phyloP scores from a whole-genome alignment of 2,888 invertebrate species.

The Dioctria rufipes region DNA sequence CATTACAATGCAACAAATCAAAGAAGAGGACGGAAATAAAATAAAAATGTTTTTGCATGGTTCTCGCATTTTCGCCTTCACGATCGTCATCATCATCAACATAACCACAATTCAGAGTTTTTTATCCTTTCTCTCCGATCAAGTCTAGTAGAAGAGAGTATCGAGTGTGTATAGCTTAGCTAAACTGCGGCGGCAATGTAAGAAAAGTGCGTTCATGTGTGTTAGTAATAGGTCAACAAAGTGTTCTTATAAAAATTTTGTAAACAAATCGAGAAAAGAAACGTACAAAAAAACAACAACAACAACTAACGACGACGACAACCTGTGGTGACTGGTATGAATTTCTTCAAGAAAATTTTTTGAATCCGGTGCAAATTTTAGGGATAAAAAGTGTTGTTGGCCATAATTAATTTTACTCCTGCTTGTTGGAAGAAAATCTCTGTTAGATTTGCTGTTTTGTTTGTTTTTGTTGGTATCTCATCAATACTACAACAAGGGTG shows the following conservation, averaged over 20 bases:
- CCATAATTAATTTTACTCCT: no score
- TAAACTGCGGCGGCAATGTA: no score
- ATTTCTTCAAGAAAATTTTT: not conserved
- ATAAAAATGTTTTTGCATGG: conserved; percentile 25
- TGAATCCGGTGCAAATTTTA: not conserved
- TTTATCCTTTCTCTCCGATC: no score
- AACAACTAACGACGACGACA: not conserved
- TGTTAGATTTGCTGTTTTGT: not conserved
- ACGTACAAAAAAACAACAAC: not conserved
- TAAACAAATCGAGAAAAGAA: conserved; percentile 46
- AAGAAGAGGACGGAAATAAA: conserved; percentile 11
- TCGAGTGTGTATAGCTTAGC: no score
- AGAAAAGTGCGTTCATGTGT: not conserved
- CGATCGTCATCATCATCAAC: no score
- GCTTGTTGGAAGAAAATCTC: no score
- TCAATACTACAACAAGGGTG: not conserved
- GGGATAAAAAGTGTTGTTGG: no score
- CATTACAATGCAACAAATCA: no score
- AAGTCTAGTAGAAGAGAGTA: no score
- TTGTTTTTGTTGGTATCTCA: not conserved
- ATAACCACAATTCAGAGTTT: no score
- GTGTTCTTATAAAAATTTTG: conserved; percentile 41
- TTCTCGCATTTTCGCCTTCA: not conserved
- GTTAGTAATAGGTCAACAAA: conserved; percentile 43
- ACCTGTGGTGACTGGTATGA: conserved; percentile 2